phyloP scores from a whole-genome alignment of 2,888 invertebrate species.

The Crepidodera aurea region DNA sequence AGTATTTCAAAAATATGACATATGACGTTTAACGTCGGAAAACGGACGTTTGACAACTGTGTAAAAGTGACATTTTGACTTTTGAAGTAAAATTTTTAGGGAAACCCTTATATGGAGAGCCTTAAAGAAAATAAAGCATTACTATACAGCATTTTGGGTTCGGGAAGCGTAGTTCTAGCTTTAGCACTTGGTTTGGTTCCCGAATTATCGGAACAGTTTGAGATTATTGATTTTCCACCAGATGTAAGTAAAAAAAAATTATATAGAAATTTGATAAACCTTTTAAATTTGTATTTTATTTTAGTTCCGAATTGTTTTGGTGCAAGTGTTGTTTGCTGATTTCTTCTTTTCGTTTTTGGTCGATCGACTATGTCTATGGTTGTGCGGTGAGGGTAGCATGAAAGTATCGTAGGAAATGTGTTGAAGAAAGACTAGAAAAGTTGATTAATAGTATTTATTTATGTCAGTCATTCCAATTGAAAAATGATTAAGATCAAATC shows the following conservation, averaged over 20 bases:
- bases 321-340: constrained; percentile 85
- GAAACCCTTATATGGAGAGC: constrained; percentile 99
- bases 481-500: constrained; percentile 27
- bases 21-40: too few relatives aligned
- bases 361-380: constrained; percentile 84
- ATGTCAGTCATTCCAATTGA: constrained; percentile 39
- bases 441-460: constrained; percentile 32
- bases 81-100: too few relatives aligned
- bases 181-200: constrained; percentile 87
- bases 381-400: constrained; percentile 83
- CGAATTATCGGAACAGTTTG: constrained; percentile 87
- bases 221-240: constrained; percentile 92
- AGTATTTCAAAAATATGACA: too few relatives aligned
- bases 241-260: constrained; percentile 61
- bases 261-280: background rate
- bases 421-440: constrained; percentile 24
- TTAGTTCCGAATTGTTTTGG: constrained; percentile 88
- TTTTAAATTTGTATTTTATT: constrained; percentile 34
- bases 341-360: constrained; percentile 85
- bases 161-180: constrained; percentile 82
- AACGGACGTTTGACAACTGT: background rate
- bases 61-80: background rate
- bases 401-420: constrained; percentile 42
- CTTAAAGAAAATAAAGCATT: constrained; percentile 90
- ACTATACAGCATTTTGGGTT: constrained; percentile 87